phyloP scores from a whole-genome alignment of 2,113 vertebrate species.

The Cyprinodon tularosa region DNA sequence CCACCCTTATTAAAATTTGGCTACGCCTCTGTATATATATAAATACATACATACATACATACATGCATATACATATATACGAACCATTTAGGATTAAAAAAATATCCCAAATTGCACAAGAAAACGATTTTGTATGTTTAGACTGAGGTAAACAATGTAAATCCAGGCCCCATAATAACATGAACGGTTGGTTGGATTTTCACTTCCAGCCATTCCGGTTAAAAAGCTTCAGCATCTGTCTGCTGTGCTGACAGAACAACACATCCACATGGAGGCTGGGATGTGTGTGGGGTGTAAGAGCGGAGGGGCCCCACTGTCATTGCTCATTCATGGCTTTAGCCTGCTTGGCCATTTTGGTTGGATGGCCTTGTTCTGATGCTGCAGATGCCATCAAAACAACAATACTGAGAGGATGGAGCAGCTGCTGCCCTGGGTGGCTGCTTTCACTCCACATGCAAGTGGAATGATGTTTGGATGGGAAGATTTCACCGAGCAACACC shows the following conservation, averaged over 20 bases:
- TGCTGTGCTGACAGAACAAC: conserved; percentile 33
- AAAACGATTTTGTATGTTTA: background rate
- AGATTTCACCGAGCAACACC: conserved; percentile 42
- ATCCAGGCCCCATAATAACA: background rate
- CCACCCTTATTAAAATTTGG: no score
- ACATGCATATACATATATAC: no score
- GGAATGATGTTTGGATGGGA: conserved; percentile 13
- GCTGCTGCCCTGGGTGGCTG: background rate
- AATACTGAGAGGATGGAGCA: background rate
- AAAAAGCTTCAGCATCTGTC: background rate
- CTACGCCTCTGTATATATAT: no score
- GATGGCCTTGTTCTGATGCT: conserved; percentile 37
- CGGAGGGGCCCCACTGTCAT: conserved; percentile 56
- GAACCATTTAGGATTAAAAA: background rate
- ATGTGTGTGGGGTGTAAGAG: conserved; percentile 27
- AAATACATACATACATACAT: no score
- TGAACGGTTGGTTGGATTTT: background rate
- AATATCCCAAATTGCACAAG: no score
- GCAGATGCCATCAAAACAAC: background rate
- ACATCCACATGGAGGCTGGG: conserved; percentile 47
- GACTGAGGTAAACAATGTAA: background rate
- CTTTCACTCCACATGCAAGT: background rate
- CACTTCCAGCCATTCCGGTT: background rate
- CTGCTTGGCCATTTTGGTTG: conserved; percentile 67
- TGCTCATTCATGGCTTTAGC: conserved; percentile 65